Base-by-base conservation (phyloP, 2,888 invertebrate genomes). In the Deroplatys truncata region DNA sequence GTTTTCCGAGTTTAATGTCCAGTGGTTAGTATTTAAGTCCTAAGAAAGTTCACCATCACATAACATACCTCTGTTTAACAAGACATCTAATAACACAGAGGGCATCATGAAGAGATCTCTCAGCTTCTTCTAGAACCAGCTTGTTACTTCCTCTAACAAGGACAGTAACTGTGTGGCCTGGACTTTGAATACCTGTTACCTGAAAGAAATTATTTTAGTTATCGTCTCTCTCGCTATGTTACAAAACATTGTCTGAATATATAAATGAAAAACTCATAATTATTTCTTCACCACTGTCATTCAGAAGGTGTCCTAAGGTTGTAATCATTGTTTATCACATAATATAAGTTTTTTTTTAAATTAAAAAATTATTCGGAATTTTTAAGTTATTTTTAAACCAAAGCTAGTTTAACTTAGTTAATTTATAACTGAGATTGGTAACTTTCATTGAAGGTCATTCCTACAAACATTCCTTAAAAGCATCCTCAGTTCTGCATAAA, bases 81-180 rank as follows among this genome's bases (percentile, higher is more conserved):
- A 99, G 95, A 94, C 99, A 99, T 91, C 99, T 96, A 92, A 99
- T 97, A 88, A 98, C 98, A 94, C 97, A 98, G 16, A 98, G 94
- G 5, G 98, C 98, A 93, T 98, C 98, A 92, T 98, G 98, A 28
- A 98, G 94, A 25, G 97, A 97, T 91, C 98, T 94, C 72, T 96
- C 97, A 82, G 97, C 97, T 93, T 98, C 95, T 92, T 97, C 97
- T 89, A 98, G 93, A 7, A 98, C 97, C 91, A 97, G 94, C 92
- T 97, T 97, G 93, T 98, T 98, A 85, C 97, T 97, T 82, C 97
- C 98, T 92, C 99, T 97, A 91, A 99, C 97, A 91, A 99, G 94
- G 90, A 99, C 96, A 9, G 98, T 98, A 72, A 99, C 97, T 0
- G 99, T 99, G 92, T 96, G 96, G 16, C 99, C 99, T 90, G 96